These are phyloP conservation scores for Styela clava DNA, from an alignment of 23 tunicate genomes.

Conservation along the genomic window DNA sequence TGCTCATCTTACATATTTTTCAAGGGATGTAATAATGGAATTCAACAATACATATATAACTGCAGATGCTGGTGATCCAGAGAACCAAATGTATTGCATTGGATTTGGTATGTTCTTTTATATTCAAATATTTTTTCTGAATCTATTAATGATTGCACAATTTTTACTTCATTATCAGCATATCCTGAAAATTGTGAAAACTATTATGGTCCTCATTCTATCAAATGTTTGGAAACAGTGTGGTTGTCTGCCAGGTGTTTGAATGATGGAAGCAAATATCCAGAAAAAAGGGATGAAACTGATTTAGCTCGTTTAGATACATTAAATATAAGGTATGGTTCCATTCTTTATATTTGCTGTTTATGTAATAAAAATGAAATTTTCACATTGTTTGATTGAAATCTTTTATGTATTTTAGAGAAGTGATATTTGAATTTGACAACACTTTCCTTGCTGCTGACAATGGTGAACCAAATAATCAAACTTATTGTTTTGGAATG, in stretches of 20 bases:
- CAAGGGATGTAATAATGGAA: not conserved
- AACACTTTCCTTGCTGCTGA: not conserved
- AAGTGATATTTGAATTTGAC: conserved; percentile 19
- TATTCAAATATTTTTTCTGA: not conserved
- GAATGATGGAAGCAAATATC: conserved; percentile 6
- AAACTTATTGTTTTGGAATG: conserved; percentile 24
- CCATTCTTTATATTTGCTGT: not conserved
- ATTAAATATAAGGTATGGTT: not conserved
- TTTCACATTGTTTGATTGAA: too few relatives aligned
- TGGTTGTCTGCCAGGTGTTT: conserved; percentile 16
- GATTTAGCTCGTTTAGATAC: not conserved
- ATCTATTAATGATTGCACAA: not conserved
- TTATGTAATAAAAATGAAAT: not conserved
- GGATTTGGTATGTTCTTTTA: conserved; percentile 27
- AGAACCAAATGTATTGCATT: conserved; percentile 14
- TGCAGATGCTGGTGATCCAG: conserved; percentile 18
- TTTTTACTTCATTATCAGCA: not conserved
- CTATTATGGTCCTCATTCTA: conserved; percentile 16
- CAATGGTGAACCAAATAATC: not conserved
- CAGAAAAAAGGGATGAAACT: not conserved
- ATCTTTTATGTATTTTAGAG: too few relatives aligned
- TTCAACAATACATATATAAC: conserved; percentile 2
- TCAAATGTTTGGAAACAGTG: conserved; percentile 20
- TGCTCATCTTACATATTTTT: not conserved
- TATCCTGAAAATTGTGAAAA: conserved; percentile 4